These are phyloP conservation scores for Sesia apiformis DNA, from an alignment of 2,888 invertebrate genomes.

Conservation along the genomic window DNA sequence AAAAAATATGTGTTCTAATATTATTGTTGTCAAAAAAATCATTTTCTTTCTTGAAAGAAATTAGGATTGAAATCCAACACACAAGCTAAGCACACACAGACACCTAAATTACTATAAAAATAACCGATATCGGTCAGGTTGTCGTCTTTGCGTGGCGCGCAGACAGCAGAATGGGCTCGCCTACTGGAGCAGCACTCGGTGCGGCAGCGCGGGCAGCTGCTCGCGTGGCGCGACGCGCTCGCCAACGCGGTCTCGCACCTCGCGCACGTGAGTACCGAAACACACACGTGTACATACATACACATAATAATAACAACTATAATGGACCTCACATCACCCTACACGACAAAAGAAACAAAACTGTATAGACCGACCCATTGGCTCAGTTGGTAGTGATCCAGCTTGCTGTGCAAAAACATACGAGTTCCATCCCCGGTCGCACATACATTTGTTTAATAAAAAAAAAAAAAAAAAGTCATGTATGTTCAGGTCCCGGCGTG, in stretches of 20 bases:
- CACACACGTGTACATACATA: not conserved
- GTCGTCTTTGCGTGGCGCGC: conserved; percentile 71
- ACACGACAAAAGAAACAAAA: too few relatives aligned
- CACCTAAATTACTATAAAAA: too few relatives aligned
- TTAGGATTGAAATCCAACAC: not conserved
- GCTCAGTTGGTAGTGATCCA: too few relatives aligned
- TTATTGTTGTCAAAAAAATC: not conserved
- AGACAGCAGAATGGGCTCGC: conserved; percentile 87
- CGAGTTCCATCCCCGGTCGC: too few relatives aligned
- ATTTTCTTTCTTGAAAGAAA: not conserved
- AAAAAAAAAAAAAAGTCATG: too few relatives aligned
- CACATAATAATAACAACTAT: not conserved
- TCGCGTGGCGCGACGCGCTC: conserved; percentile 86
- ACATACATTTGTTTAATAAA: too few relatives aligned
- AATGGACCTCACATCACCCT: too few relatives aligned
- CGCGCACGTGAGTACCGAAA: conserved; percentile 75
- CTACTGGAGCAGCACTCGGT: conserved; percentile 77
- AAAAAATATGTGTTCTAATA: not conserved
- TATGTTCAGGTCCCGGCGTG: too few relatives aligned
- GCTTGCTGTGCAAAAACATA: too few relatives aligned
- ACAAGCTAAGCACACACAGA: conserved; percentile 25
- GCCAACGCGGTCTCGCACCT: conserved; percentile 81
- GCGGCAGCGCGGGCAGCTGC: conserved; percentile 86
- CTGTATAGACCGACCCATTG: too few relatives aligned
- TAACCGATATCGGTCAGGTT: too few relatives aligned